These are phyloP conservation scores for Mimachlamys varia DNA, from an alignment of 2,888 invertebrate species.

Conservation along the genomic window DNA sequence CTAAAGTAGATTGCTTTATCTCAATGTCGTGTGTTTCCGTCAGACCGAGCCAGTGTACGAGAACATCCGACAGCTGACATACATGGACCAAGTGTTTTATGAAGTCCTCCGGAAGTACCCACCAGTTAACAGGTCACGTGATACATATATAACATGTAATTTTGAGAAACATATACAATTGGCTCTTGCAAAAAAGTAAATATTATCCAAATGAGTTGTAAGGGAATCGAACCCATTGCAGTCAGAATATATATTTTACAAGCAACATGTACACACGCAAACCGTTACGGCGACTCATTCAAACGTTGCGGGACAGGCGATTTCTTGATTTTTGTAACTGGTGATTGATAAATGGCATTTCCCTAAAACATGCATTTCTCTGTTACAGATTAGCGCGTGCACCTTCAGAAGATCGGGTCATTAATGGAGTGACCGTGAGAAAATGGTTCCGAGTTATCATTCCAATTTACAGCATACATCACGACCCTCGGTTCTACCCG, in stretches of 20 bases:
- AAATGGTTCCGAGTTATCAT: background rate
- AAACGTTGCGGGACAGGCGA: no score
- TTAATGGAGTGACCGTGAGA: background rate
- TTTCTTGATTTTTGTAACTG: no score
- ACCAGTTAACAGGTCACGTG: background rate
- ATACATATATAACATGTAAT: background rate
- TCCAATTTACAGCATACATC: background rate
- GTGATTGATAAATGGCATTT: no score
- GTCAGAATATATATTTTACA: no score
- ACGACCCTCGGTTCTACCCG: background rate
- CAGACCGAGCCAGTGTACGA: background rate
- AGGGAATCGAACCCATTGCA: no score
- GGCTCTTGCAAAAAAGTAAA: no score
- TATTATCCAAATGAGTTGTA: no score
- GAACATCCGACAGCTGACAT: background rate
- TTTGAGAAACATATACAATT: no score
- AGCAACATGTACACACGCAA: no score
- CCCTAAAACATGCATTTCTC: background rate
- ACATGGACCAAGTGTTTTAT: background rate
- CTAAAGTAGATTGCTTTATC: no score
- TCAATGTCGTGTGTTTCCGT: background rate
- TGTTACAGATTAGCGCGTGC: background rate
- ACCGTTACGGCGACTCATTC: no score
- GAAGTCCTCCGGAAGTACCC: slow-evolving; percentile 26
- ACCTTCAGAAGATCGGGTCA: background rate